Evolutionary conservation across 2,113 vertebrate genomes (phyloP).

Genomic region (Manacus vitellinus): DNA sequence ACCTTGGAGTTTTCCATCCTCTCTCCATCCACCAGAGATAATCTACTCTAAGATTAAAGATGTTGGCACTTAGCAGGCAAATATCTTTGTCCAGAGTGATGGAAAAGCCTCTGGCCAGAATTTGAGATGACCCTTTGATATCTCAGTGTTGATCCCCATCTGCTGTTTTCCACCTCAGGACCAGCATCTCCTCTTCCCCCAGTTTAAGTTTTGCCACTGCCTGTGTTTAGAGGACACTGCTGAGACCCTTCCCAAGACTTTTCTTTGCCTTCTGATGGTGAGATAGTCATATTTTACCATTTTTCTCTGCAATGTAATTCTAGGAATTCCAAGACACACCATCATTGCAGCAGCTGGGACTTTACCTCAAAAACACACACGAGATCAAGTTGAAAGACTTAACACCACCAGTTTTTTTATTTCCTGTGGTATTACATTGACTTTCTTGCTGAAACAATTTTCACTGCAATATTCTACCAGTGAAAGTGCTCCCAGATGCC

Average conservation of each 20-base stretch:
- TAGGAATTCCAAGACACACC: background rate
- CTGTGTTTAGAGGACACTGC: background rate
- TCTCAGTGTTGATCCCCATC: background rate
- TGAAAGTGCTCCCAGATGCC: background rate
- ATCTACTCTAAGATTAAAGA: background rate
- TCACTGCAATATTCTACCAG: background rate
- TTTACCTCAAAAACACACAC: background rate
- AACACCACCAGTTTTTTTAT: background rate
- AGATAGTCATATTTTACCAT: background rate
- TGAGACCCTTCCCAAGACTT: background rate
- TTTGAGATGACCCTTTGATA: background rate
- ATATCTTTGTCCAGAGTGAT: background rate
- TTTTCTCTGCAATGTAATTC: background rate
- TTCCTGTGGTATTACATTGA: background rate
- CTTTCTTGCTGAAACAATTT: slow-evolving; percentile 15
- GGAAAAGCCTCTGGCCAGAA: background rate
- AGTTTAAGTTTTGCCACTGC: background rate
- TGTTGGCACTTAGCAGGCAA: background rate
- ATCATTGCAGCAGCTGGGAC: background rate
- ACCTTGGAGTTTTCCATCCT: background rate
- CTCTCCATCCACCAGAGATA: background rate
- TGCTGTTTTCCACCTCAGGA: background rate
- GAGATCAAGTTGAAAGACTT: background rate
- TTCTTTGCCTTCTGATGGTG: background rate
- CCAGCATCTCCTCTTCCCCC: background rate